Conservation (phyloP, 2,888 invertebrate species). For the Pseudoips prasinana region DNA sequence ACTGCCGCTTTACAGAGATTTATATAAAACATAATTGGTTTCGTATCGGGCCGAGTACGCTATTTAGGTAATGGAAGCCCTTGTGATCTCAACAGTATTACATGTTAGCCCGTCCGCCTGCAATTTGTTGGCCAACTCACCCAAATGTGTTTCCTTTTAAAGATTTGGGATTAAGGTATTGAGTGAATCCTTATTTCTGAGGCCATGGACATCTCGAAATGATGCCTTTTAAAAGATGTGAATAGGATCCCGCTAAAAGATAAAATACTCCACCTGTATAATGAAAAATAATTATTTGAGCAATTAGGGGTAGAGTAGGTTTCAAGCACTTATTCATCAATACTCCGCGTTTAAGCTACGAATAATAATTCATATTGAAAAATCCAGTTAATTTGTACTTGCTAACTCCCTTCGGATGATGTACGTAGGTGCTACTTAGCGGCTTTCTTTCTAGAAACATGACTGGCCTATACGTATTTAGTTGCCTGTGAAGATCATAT, state of each 20-base stretch:
- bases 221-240: background rate
- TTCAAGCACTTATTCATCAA: too few relatives aligned
- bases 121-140: slow-evolving; percentile 19
- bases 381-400: too few relatives aligned
- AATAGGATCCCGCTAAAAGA: background rate
- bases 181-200: slow-evolving; percentile 15
- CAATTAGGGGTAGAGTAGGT: too few relatives aligned
- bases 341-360: too few relatives aligned
- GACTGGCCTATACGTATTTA: too few relatives aligned
- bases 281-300: too few relatives aligned
- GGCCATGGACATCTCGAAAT: slow-evolving; percentile 13
- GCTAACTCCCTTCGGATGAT: too few relatives aligned
- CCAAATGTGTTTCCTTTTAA: slow-evolving; percentile 26
- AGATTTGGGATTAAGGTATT: slow-evolving; percentile 26
- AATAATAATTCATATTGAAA: too few relatives aligned
- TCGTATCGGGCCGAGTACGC: slow-evolving; percentile 47
- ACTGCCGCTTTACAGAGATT: slow-evolving; percentile 30
- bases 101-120: slow-evolving; percentile 6
- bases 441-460: too few relatives aligned
- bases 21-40: slow-evolving; percentile 61
- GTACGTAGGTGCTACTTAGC: too few relatives aligned
- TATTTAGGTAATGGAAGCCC: slow-evolving; percentile 58
- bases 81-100: slow-evolving; percentile 45
- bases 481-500: too few relatives aligned
- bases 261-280: too few relatives aligned